Evolutionary conservation across 1,140 invertebrate species (phyloP), one percentile per base, ranked within the genome.

Genomic region (Diplogasteroides magnus): DNA sequence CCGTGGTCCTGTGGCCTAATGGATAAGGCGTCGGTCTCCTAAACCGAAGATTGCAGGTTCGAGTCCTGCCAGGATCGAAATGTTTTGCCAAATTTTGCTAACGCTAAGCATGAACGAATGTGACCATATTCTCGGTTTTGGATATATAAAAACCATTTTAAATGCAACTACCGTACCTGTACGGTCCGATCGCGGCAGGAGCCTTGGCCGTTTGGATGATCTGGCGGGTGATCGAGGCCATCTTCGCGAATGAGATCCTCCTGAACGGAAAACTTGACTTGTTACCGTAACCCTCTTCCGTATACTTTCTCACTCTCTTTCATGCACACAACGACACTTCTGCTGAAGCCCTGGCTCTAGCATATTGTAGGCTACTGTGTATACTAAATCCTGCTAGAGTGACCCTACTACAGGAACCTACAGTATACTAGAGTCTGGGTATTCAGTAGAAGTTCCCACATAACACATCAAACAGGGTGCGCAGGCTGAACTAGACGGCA

Each of bases 161-260:
- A 48, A 11, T 48, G 19, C 6, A 19, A 11, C 6, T 11, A 48
- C 37, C 19, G 37, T 48, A 89, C 88, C 87, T 89, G 83, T 90
- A 90, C 62, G 89, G 88, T 31, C 87, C 89, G 73, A 89, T 86
- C 25, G 89, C 88, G 77, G 84, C 86, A 48, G 89, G 88, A 19
- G 88, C 88, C 60, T 85, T 84, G 23, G 78, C 64, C 1, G 85
- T 80, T 62, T 76, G 73, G 57, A 86, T 84, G 25, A 86, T 83
- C 68, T 83, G 75, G 15, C 82, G 78, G 15, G 86, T 85, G 3
- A 86, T 85, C 72, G 66, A 60, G 65, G 64, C 70, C 64, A 67
- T 72, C 14, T 60, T 56, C 31, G 55, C 29, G 19, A 72, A 64
- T 55, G 68, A 57, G 31, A 57, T 31, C 61, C 59, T 72, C 70